Base-by-base conservation (phyloP, 2,888 invertebrate genomes). In the Melikaiella ostensackeni region DNA sequence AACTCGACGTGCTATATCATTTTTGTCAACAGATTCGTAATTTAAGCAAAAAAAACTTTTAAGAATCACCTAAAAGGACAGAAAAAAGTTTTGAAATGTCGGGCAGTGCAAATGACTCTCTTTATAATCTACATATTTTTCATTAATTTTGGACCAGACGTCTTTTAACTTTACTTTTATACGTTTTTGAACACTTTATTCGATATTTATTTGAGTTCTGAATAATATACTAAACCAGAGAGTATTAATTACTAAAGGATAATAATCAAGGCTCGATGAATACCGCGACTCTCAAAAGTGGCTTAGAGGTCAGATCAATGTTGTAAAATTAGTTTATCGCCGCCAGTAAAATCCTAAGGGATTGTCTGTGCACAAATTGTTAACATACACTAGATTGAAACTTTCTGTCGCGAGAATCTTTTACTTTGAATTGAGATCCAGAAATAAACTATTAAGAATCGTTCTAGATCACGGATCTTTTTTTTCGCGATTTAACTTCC, bases 311-410 rank as follows among this genome's bases (percentile, higher is more conserved):
- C 42, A 50, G 19, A 70, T 70, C 24, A 50, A 30, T 70, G 70
- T 70, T 70, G 70, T 70, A 33, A 70, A 30, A 70, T 70, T 70
- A 70, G 70, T 46, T 50, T 27, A 66, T 66, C 27, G 46, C 42
- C 8, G 42, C 59, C 27, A 16, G 16, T 59, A 46, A 70, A 50
- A n/a, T 50, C 50, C 19, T 19, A 66, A 21, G 21, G 35, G 63
- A 63, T 38, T 63, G 3, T 42, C 24, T 21, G 38, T 46, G 30
- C 70, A 70, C 30, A 30, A 50, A 50, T 50, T 46, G 66, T 50
- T 70, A 70, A 50, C 27, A 27, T 46, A 42, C 27, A 66, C 19
- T 30, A 70, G 27, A 70, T 50, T 38, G 33, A 64, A 64, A 42
- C 9, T 16, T 50, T 66, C 19, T 46, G 70, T 70, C 70, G 19